Percentiles rank a stretch among this genome's conserved stretches.
Conservation (phyloP, 2,888 invertebrate genomes). For the Thyatira batis region DNA sequence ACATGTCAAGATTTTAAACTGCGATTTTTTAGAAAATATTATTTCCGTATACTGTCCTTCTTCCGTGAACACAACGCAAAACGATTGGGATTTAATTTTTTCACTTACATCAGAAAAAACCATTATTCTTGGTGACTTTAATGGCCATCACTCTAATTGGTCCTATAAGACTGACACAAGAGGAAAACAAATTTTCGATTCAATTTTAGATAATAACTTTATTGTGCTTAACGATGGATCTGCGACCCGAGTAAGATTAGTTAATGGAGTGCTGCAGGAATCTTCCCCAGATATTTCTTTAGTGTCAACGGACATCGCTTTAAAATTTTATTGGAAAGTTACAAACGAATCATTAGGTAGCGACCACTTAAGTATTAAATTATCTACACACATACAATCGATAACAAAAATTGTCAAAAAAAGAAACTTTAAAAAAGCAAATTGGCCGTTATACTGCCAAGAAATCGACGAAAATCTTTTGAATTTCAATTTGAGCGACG, state of each 20-base stretch:
- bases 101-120: too few species aligned
- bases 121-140: too few species aligned
- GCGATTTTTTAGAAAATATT: slow-evolving; percentile 19
- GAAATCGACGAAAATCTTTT: too few species aligned
- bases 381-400: too few species aligned
- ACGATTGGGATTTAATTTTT: slow-evolving; percentile 27
- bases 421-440: too few species aligned
- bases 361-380: too few species aligned
- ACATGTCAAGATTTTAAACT: slow-evolving; percentile 23
- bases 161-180: neutral
- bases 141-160: slow-evolving; percentile 12
- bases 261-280: slow-evolving; percentile 7
- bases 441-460: too few species aligned
- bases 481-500: too few species aligned
- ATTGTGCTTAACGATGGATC: slow-evolving; percentile 5
- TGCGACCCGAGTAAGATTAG: slow-evolving; percentile 10
- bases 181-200: neutral
- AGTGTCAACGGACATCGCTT: slow-evolving; percentile 10
- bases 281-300: slow-evolving; percentile 14
- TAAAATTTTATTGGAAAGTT: slow-evolving; percentile 12
- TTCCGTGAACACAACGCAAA: slow-evolving; percentile 6
- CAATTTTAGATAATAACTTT: neutral
- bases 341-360: slow-evolving; percentile 14
- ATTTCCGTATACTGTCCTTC: slow-evolving; percentile 26
- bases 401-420: neutral